A percentile compares a stretch with the other conserved stretches of the same genome.
These are phyloP conservation scores for Rhabdornis inornatus DNA, from an alignment of 2,113 vertebrate species.

Conservation along the genomic window DNA sequence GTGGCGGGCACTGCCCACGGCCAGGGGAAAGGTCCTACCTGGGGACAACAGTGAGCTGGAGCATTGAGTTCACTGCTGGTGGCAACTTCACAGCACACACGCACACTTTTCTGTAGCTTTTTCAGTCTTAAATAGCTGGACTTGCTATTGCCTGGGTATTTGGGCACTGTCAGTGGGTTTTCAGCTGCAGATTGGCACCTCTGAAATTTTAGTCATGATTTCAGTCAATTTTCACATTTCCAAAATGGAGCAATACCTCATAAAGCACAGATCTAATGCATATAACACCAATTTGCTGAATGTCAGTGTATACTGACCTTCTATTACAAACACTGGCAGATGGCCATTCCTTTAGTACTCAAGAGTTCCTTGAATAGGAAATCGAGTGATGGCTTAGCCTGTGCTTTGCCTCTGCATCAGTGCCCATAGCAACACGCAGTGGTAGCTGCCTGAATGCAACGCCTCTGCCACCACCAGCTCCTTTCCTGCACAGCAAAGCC, in stretches of 20 bases:
- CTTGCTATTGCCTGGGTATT: neutral
- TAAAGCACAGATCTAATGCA: constrained; percentile 34
- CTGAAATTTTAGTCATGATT: constrained; percentile 28
- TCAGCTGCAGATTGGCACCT: constrained; percentile 18
- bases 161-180: neutral
- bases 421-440: constrained; percentile 50
- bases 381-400: constrained; percentile 28
- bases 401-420: neutral
- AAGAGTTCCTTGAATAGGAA: constrained; percentile 62
- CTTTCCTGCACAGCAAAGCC: constrained; percentile 13
- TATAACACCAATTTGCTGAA: constrained; percentile 61
- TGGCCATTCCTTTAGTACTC: constrained; percentile 64
- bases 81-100: neutral
- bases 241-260: constrained; percentile 39
- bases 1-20: rapidly evolving
- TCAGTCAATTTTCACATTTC: constrained; percentile 29
- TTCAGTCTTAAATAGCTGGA: neutral
- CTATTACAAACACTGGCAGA: constrained; percentile 72
- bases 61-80: neutral
- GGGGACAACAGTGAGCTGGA: neutral
- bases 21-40: neutral
- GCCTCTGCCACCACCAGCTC: neutral
- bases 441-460: neutral
- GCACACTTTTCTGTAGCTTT: neutral
- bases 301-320: constrained; percentile 60